These are phyloP conservation scores for Acrocyrtus sp. DNA, from an alignment of 2,888 invertebrate species.

Conservation along the genomic window DNA sequence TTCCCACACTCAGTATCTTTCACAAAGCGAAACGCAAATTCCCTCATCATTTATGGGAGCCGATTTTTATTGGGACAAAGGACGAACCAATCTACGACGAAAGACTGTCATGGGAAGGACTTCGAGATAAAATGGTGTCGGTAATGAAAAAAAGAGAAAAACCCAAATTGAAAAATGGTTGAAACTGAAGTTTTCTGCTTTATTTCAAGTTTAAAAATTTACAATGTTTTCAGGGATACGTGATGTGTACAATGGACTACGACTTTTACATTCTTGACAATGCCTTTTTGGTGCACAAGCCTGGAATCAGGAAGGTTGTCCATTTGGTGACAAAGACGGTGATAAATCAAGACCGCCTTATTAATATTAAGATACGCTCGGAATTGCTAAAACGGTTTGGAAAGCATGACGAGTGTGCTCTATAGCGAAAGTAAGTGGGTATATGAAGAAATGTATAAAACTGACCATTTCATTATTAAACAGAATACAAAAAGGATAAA, in stretches of 20 bases:
- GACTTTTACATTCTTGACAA: conserved; percentile 66
- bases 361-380: conserved; percentile 46
- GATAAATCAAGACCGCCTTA: conserved; percentile 54
- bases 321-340: conserved; percentile 48
- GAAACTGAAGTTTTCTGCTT: too few species aligned
- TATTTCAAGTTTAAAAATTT: background rate
- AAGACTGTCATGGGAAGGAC: conserved; percentile 92
- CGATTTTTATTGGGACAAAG: conserved; percentile 92
- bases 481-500: background rate
- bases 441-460: too few species aligned
- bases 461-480: background rate
- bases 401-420: conserved; percentile 50
- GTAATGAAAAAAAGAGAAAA: too few species aligned
- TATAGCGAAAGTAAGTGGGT: conserved; percentile 42
- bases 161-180: background rate
- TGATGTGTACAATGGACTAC: conserved; percentile 66
- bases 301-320: conserved; percentile 65
- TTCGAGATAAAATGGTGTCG: conserved; percentile 96
- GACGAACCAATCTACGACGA: conserved; percentile 90
- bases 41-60: conserved; percentile 88
- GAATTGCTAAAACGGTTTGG: conserved; percentile 55
- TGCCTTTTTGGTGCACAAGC: conserved; percentile 67
- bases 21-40: conserved; percentile 85
- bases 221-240: conserved; percentile 64
- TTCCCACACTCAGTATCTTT: conserved; percentile 78